Evolutionary conservation across 1,140 invertebrate genomes (phyloP), one percentile per base, ranked within the genome.

Genomic region (Drosophila murphyi): DNA sequence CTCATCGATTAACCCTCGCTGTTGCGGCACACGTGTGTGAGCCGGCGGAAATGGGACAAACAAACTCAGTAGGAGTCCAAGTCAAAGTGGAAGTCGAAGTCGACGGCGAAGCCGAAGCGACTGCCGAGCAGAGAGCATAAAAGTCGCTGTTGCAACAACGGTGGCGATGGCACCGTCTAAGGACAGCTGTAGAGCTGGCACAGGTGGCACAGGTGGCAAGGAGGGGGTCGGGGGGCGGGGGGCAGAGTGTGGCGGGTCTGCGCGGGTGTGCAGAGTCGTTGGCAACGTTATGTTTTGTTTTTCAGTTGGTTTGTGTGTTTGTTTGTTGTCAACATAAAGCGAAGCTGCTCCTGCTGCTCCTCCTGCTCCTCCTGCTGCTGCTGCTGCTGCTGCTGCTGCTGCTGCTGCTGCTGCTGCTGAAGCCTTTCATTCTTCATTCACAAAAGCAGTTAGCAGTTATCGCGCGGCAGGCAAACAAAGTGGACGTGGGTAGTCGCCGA

Each of bases 11-110:
- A 1, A 4, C 32, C 68, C 60, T 76, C 70, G 57, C 7, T 10
- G 35, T 29, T 72, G 45, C 37, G 43, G 28, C 61, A 43, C 68
- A 76, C 73, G 69, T 72, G 73, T 76, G 48, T 60, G 50, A 10
- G 43, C 39, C 51, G 51, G 77, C 76, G 86, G 86, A 89, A 89
- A 90, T 89, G 85, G 85, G 80, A 67, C 85, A 88, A 89, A 76
- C 78, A 89, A 89, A 81, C 64, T 59, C 51, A 54, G 79, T 39
- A 50, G 69, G 70, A 76, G 67, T 62, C 52, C 37, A 51, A 41
- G 50, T 35, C 51, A 50, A 74, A 57, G 37, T 43, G 10, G 39
- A 41, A 10, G 39, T 10, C 39, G 39, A 43, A 43, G 10, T 43
- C 10, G n/a, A 45, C 35, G 43, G 31, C 51, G 57, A 74, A 52